Evolutionary conservation across 2,113 vertebrate genomes (phyloP).

Genomic region (Lagopus leucura): DNA sequence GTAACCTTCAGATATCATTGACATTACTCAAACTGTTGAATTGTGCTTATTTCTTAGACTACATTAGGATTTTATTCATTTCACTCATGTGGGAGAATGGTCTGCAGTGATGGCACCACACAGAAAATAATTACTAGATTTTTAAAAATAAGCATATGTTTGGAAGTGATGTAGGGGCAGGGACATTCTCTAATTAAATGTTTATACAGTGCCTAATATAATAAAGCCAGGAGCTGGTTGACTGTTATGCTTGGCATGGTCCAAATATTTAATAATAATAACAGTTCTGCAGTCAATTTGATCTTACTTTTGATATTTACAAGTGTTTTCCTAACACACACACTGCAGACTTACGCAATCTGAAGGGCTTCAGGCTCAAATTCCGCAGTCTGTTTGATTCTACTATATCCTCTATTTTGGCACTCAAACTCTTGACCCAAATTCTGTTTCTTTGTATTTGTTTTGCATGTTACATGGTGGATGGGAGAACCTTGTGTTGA

Average conservation of each 20-base stretch:
- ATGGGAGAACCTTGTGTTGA: background rate
- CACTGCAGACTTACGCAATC: background rate
- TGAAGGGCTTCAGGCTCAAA: background rate
- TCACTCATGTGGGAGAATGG: background rate
- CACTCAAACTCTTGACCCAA: background rate
- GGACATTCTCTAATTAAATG: slow-evolving; percentile 17
- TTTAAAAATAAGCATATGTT: slow-evolving; percentile 25
- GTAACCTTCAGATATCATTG: background rate
- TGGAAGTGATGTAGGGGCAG: background rate
- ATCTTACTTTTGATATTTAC: slow-evolving; percentile 20
- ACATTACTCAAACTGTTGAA: background rate
- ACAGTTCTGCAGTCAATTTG: background rate
- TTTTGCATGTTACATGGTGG: background rate
- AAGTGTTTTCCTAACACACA: background rate
- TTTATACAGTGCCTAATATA: slow-evolving; percentile 12
- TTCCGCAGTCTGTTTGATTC: background rate
- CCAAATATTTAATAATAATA: slow-evolving; percentile 43
- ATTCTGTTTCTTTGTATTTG: background rate
- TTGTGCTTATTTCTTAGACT: background rate
- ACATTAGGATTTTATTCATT: background rate
- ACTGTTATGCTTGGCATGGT: background rate
- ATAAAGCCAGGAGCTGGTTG: slow-evolving; percentile 8
- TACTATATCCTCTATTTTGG: background rate
- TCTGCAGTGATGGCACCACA: background rate
- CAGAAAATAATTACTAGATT: slow-evolving; percentile 13